Evolutionary conservation across 2,888 invertebrate species (phyloP), one percentile per base, ranked within the genome.

Genomic region (Lathronympha strigana): DNA sequence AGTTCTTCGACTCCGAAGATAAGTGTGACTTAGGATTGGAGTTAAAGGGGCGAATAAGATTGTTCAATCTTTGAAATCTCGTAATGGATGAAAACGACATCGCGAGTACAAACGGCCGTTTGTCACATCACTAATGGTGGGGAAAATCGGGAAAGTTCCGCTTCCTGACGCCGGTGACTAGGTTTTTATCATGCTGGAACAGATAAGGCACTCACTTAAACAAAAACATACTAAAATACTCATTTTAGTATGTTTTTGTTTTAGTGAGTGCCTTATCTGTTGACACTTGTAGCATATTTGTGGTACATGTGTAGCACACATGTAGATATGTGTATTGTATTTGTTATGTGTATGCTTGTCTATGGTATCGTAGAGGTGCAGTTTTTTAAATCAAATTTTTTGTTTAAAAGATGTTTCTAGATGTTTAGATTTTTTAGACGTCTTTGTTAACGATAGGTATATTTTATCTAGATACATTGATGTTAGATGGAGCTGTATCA

Each of bases 31-130:
- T 76, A 76, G 75, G 75, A 82, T 80, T 77, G 73, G 77, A 83
- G 82, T 80, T 86, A 82, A 86, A 86, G 79, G 82, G 81, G 81
- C 83, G 82, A 81, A 81, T 79, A 80, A 82, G 79, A 83, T 83
- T 81, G 81, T 84, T 82, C 78, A 80, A 86, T 87, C 82, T 86
- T 83, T 79, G 80, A 81, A 85, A 87, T 87, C 83, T 81, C 82
- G 80, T 87, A 87, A 88, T 88, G 83, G 84, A 84, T 81, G 83
- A 79, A 86, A 87, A 88, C 84, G 88, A 86, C 88, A 87, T 83
- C 80, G 81, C 76, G 83, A 82, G 82, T 87, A 87, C 83, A 85
- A 86, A 84, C 82, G 83, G 77, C 83, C 84, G 86, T 88, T 88
- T 87, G 87, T 88, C 89, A 88, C 84, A 82, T 81, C 80, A 84